phyloP scores from a whole-genome alignment of 2,113 vertebrate genomes.

The Istiophorus platypterus region DNA sequence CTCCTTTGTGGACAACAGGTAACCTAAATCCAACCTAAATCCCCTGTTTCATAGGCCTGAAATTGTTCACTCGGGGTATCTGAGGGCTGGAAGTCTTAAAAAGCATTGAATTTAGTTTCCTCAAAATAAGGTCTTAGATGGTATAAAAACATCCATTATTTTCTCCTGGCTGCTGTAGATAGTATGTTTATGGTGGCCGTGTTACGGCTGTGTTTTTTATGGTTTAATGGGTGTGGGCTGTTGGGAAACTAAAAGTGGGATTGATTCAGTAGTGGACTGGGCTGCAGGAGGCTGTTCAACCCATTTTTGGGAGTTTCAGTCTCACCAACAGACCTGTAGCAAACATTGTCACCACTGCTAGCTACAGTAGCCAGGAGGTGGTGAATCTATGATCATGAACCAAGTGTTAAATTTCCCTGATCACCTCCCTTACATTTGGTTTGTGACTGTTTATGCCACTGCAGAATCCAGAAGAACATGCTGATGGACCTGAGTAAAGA shows the following conservation, averaged over 20 bases:
- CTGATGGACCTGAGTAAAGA: constrained; percentile 95
- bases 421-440: background rate
- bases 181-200: too few relatives aligned
- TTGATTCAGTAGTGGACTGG: background rate
- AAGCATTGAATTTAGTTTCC: background rate
- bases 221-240: background rate
- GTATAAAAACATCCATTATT: background rate
- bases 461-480: constrained; percentile 96
- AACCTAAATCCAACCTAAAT: constrained; percentile 4
- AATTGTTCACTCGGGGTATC: background rate
- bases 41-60: background rate
- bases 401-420: too few relatives aligned
- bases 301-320: too few relatives aligned
- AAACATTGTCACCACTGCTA: too few relatives aligned
- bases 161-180: background rate
- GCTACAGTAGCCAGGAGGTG: too few relatives aligned
- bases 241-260: background rate
- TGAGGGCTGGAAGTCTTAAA: background rate
- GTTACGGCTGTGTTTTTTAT: background rate
- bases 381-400: too few relatives aligned
- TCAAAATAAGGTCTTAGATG: background rate
- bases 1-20: constrained; percentile 96
- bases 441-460: background rate
- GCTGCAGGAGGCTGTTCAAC: background rate
- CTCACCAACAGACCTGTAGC: too few relatives aligned